Evolutionary conservation across 1,140 invertebrate species (phyloP), one percentile per base, ranked within the genome.

Genomic region (Eupeodes corollae): DNA sequence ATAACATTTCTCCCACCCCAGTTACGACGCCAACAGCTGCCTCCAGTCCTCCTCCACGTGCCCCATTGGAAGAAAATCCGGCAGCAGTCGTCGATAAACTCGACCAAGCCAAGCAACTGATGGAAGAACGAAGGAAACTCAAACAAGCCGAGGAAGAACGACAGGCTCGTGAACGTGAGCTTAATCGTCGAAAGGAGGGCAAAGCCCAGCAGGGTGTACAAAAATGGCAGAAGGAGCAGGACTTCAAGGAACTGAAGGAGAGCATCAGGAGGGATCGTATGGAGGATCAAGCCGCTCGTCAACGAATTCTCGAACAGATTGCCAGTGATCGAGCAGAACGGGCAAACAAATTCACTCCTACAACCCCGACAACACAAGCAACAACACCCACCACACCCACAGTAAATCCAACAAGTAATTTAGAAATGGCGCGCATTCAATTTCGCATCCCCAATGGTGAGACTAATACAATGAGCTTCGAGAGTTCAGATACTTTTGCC

Each of bases 381-480:
- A 39, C 58, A 78, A 46, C 80, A 85, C 45, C 45, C 9, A 33
- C 54, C 1, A 11, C 35, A 6, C 32, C 37, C 6, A 37, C 48
- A 5, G 18, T 32, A 10, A 18, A 35, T 31, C n/a, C 34, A 5
- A 1, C 9, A 1, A 48, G 15, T 15, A 44, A 51, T 0, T 42
- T 42, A 9, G 70, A 90, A 84, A 58, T 84, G 78, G 61, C 86
- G 0, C 75, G 85, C 44, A 76, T 94, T 38, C 88, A 92, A 70
- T 91, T 94, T 58, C 79, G 85, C 55, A 57, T 91, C 42, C 83
- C 88, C 1, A 82, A 86, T 64, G 89, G 89, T 11, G 76, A 75
- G 1, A 51, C 56, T 5, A 58, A 63, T 39, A 73, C 62, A 8
- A 58, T 70, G 44, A 59, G 68, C 6, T 75, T 75, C 50, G 50